Conservation (phyloP, 2,113 vertebrate species). For the Mastomys natalensis region DNA sequence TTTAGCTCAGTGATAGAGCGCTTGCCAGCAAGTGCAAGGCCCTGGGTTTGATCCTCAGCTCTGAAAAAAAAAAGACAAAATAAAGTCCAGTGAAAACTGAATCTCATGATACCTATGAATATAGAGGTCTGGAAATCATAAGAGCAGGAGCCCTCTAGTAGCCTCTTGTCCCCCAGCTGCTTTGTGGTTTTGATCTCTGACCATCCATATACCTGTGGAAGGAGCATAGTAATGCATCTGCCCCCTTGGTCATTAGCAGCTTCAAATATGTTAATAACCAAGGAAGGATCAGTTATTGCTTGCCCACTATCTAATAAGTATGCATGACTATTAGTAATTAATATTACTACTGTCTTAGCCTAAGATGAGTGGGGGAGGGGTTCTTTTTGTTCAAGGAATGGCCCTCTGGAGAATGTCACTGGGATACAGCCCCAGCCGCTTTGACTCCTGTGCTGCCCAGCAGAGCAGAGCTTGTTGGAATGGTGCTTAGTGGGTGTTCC, state of each 20-base stretch:
- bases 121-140: not conserved
- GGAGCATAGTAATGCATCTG: not conserved
- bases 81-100: not conserved
- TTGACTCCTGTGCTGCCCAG: not conserved
- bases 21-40: too few relatives aligned
- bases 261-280: not conserved
- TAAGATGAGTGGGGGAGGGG: not conserved
- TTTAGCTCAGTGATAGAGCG: too few relatives aligned
- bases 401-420: not conserved
- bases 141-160: not conserved
- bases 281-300: not conserved
- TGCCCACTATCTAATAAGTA: not conserved
- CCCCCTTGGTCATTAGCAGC: not conserved
- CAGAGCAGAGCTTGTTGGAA: not conserved
- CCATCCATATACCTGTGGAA: not conserved
- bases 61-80: too few relatives aligned
- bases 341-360: not conserved
- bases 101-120: not conserved
- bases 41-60: too few relatives aligned
- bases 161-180: too few relatives aligned
- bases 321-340: not conserved
- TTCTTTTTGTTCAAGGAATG: not conserved
- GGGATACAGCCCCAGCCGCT: not conserved
- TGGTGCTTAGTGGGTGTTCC: not conserved
- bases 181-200: not conserved